Base-by-base conservation (phyloP, 2,797 vertebrate genomes). In the Peromyscus aztecus region DNA sequence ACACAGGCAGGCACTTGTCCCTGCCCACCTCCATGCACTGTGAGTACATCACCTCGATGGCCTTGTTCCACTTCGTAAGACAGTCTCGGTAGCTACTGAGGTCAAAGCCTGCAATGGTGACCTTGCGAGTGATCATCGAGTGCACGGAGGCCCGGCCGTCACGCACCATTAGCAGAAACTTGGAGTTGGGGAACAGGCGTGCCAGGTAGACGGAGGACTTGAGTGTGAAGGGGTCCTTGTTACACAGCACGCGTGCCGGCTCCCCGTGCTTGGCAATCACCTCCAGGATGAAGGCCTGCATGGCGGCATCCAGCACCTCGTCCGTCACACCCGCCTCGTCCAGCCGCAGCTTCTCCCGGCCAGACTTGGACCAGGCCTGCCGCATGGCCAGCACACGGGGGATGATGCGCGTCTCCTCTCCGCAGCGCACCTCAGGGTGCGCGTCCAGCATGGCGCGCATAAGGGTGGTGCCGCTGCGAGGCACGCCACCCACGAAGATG, bases 401-500 rank as follows among this genome's bases (percentile, higher is more conserved):
- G 90, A 99, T 99, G 97, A 99, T 99, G 46, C 99, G 99, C 0
- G 99, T 99, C 98, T 99, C 99, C 97, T 99, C 99, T 0, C 99
- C 99, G 0, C 99, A 99, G 95, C 99, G 99, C 89, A 99, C 99
- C 91, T 99, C 99, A 0, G 99, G 99, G 97, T 99, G 99, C 0
- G 99, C 99, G 0, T 99, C 99, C 16, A 99, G 98, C 99, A 99
- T 99, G 97, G 98, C 99, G 7, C 99, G 98, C 99, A 99, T 99
- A 75, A 99, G 98, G 0, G 99, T 99, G 17, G 99, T 99, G 95
- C 99, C 99, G 0, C 99, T 99, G 73, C 99, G 99, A 0, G 99
- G 99, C 2, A 99, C 99, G 0, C 99, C 99, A 0, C 99, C 99
- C 5, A 99, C 99, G 89, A 99, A 99, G 90, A 99, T 99, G 40